Percentiles rank a stretch among this genome's conserved stretches.
These are phyloP conservation scores for Idaea biselata DNA, from an alignment of 2,888 invertebrate species.

Conservation along the genomic window DNA sequence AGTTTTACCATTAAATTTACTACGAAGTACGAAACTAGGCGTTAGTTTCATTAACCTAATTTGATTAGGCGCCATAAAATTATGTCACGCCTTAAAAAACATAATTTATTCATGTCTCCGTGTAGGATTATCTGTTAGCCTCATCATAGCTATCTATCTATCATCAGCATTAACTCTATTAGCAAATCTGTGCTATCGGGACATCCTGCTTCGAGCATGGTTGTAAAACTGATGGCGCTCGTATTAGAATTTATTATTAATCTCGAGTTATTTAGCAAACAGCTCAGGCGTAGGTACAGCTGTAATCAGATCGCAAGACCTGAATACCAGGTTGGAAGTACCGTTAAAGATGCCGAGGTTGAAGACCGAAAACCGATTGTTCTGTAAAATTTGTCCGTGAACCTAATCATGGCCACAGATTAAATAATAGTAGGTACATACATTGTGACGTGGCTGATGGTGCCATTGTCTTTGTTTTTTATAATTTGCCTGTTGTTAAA, in stretches of 20 bases:
- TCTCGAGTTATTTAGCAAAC: neutral
- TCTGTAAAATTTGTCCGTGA: neutral
- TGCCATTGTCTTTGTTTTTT: conserved; percentile 9
- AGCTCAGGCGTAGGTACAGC: neutral
- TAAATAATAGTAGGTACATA: neutral
- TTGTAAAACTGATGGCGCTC: neutral
- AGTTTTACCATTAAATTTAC: neutral
- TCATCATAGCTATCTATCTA: neutral
- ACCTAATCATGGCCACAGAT: neutral
- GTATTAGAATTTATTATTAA: neutral
- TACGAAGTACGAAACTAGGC: neutral
- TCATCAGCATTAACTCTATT: neutral
- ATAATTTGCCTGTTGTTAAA: conserved; percentile 5
- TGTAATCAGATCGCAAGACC: neutral
- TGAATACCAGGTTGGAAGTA: neutral
- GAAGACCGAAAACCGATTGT: neutral
- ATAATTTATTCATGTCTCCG: neutral
- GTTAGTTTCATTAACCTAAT: neutral
- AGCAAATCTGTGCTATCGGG: neutral
- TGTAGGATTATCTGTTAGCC: neutral
- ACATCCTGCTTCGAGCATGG: neutral
- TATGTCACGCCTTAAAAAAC: conserved; percentile 3
- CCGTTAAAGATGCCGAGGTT: neutral
- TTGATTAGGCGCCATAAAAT: conserved; percentile 2
- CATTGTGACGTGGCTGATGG: conserved; percentile 2